Evolutionary conservation across 2,113 vertebrate species (phyloP).

Genomic region (Pseudopodoces humilis): DNA sequence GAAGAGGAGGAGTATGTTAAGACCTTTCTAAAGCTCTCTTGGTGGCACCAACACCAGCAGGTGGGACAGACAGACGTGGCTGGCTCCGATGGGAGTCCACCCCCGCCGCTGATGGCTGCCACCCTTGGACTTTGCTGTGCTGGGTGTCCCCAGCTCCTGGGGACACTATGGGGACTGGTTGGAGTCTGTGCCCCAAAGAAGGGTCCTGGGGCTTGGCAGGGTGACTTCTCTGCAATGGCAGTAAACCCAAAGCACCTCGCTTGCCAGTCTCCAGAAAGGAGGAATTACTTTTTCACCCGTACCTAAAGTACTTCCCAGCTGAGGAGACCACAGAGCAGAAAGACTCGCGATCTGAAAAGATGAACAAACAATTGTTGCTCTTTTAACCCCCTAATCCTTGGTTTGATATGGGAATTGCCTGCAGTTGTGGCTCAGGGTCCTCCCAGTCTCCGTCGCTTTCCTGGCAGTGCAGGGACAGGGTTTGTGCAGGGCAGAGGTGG

Average conservation of each 20-base stretch:
- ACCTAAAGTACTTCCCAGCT: not conserved
- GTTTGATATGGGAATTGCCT: not conserved
- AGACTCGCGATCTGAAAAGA: not conserved
- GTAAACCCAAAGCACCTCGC: not conserved
- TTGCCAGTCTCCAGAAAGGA: not conserved
- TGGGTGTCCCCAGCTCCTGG: not conserved
- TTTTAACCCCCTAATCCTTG: not conserved
- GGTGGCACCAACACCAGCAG: not conserved
- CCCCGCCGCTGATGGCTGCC: not conserved
- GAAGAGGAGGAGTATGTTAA: not conserved
- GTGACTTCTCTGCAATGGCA: not conserved
- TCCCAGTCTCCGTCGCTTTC: rapidly evolving
- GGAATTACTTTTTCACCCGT: rapidly evolving
- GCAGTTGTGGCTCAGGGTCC: not conserved
- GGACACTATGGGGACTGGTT: not conserved
- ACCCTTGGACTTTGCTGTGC: rapidly evolving
- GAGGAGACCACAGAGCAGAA: not conserved
- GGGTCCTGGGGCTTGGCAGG: not conserved
- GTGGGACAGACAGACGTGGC: rapidly evolving
- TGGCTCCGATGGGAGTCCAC: rapidly evolving
- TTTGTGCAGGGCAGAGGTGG: not conserved
- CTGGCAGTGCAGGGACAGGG: not conserved
- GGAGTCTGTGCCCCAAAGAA: not conserved
- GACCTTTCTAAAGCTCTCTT: not conserved
- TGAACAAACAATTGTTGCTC: rapidly evolving